Percentiles rank a stretch among this genome's conserved stretches.
phyloP scores from a whole-genome alignment of 2,888 invertebrate genomes.

The Tetropium fuscum region DNA sequence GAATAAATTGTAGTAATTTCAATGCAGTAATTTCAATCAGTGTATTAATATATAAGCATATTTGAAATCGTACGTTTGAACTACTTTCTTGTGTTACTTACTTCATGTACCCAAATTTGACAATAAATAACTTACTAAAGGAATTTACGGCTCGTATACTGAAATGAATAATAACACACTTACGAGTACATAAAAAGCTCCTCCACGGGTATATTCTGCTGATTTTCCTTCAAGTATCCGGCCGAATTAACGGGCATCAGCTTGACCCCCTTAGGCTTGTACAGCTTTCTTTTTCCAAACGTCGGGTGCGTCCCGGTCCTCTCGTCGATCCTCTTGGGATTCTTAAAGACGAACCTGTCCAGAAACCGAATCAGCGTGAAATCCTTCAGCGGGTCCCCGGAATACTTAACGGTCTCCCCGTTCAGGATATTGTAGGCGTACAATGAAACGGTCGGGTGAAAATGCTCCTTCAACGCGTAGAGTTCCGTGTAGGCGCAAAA shows the following conservation, averaged over 20 bases:
- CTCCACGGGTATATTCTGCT: conserved; percentile 87
- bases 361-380: conserved; percentile 92
- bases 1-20: no score
- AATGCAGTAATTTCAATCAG: no score
- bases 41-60: no score
- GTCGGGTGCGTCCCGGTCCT: conserved; percentile 73
- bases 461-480: conserved; percentile 77
- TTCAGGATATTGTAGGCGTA: conserved; percentile 85
- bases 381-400: conserved; percentile 94
- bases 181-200: conserved; percentile 82
- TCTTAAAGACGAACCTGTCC: conserved; percentile 96
- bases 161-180: conserved; percentile 34
- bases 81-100: no score
- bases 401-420: conserved; percentile 81
- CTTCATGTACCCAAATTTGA: no score
- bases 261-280: conserved; percentile 77
- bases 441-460: conserved; percentile 91
- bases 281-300: conserved; percentile 76
- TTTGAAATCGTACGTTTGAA: no score
- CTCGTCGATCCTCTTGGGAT: conserved; percentile 80
- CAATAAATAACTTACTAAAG: no score
- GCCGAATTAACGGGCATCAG: conserved; percentile 80
- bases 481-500: conserved; percentile 82
- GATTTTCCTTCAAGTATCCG: conserved; percentile 76
- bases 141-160: no score